Evolutionary conservation across 2,113 vertebrate genomes (phyloP), one percentile per base, ranked within the genome.

Genomic region (Phalacrocorax carbo): DNA sequence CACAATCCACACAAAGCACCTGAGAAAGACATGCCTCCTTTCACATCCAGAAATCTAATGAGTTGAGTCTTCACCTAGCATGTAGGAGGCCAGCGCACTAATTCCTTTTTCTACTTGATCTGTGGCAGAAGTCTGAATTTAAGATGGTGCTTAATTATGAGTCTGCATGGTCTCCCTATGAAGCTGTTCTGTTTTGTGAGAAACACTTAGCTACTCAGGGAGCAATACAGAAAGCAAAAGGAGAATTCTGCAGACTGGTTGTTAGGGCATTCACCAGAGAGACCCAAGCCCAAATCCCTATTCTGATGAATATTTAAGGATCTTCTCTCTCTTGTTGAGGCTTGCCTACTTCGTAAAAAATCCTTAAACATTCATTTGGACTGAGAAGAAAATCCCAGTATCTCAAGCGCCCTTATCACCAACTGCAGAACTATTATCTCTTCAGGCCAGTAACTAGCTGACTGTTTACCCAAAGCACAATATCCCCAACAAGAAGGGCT

Each of bases 61-160:
- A 46, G 70, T 11, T 55, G 18, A 82, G 21, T 57, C 66, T 78
- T 93, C 2, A 7, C 19, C 52, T 42, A 25, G 29, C 27, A 58
- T 0, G 0, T 2, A 42, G 26, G 14, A 73, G 22, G 14, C 19
- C 5, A 15, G 26, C 0, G 0, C 26, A 52, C 2, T n/a, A 32
- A 81, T 40, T 73, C 11, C 8, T 66, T 71, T 79, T 92, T 83
- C 71, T 91, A 23, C 29, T 54, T 77, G 11, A 66, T 86, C 46
- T 73, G 8, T 57, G 36, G 13, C 27, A 83, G 71, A 76, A 90
- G 11, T n/a, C 49, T 88, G 46, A 81, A 29, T 27, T n/a, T 42
- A 27, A 38, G 19, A 32, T 44, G 62, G 12, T 61, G 44, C 29
- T 93, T 79, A 90, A 44, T 68, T 68, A 40, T 5, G 6, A 62